phyloP scores from a whole-genome alignment of 2,888 invertebrate genomes.

The Spodoptera picta region DNA sequence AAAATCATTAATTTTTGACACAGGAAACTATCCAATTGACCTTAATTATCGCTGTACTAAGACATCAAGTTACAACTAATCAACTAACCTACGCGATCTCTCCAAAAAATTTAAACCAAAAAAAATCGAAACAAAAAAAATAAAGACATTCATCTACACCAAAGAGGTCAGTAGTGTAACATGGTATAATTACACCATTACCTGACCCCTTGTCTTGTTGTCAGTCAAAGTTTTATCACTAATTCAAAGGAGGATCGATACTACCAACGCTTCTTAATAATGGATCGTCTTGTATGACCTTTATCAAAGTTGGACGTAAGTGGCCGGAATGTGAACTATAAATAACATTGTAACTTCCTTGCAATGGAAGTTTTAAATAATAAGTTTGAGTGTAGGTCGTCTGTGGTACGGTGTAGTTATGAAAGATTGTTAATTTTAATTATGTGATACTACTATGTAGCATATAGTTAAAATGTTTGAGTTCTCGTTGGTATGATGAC shows the following conservation, averaged over 20 bases:
- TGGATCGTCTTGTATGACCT: constrained; percentile 73
- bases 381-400: constrained; percentile 2
- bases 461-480: too few relatives aligned
- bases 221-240: constrained; percentile 65
- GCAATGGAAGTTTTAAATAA: constrained; percentile 17
- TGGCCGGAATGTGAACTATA: constrained; percentile 33
- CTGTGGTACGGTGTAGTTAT: not conserved
- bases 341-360: constrained; percentile 26
- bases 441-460: too few relatives aligned
- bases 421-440: too few relatives aligned
- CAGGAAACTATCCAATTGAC: too few relatives aligned
- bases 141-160: constrained; percentile 14
- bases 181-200: constrained; percentile 43
- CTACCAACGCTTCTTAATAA: constrained; percentile 63
- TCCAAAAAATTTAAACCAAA: too few relatives aligned
- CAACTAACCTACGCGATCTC: too few relatives aligned
- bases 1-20: too few relatives aligned
- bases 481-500: too few relatives aligned
- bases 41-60: too few relatives aligned
- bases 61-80: too few relatives aligned
- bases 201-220: constrained; percentile 35
- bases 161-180: constrained; percentile 24
- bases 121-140: not conserved
- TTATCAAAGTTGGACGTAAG: constrained; percentile 75
- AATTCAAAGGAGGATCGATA: constrained; percentile 69